Evolutionary conservation across 2,797 vertebrate species (phyloP), one percentile per base, ranked within the genome.

Genomic region (Astyanax mexicanus): DNA sequence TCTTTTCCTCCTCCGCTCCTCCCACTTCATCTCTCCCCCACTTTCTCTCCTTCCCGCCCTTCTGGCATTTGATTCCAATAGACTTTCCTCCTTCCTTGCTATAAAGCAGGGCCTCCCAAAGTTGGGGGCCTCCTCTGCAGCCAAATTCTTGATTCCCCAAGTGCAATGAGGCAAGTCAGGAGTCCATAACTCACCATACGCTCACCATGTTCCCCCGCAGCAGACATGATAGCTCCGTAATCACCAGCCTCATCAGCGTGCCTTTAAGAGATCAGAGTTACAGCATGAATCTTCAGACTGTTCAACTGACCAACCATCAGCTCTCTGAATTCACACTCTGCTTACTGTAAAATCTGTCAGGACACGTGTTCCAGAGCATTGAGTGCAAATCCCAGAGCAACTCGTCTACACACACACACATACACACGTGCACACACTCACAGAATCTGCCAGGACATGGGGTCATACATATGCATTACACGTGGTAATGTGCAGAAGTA

Each of bases 71-170:
- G 76, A 81, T 75, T 77, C 74, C 61, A 74, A 74, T 42, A 44
- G 32, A 51, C 19, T 13, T 32, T 21, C 75, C 62, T 74, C 58
- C 65, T 64, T 62, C 38, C 29, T 12, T 45, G 69, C 29, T 65
- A 83, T 77, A 81, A 72, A 74, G 75, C 42, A 57, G 79, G 83
- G 76, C 79, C 81, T 73, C 75, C 37, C 64, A 29, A 64, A 82
- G 67, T 62, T 52, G 62, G 67, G 60, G 83, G 27, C 69, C 72
- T 74, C 66, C 52, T 60, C 25, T 61, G 23, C 32, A 72, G 81
- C 80, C 79, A 80, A 83, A 83, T 83, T 83, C 81, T 64, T 80
- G 74, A 86, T 86, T 82, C 83, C 83, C 72, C 78, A 60, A 78
- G 74, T 80, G 81, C 81, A 84, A 80, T 74, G 72, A 66, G 64